Evolutionary conservation across 2,888 invertebrate species (phyloP).

Genomic region (Euclidia mi): DNA sequence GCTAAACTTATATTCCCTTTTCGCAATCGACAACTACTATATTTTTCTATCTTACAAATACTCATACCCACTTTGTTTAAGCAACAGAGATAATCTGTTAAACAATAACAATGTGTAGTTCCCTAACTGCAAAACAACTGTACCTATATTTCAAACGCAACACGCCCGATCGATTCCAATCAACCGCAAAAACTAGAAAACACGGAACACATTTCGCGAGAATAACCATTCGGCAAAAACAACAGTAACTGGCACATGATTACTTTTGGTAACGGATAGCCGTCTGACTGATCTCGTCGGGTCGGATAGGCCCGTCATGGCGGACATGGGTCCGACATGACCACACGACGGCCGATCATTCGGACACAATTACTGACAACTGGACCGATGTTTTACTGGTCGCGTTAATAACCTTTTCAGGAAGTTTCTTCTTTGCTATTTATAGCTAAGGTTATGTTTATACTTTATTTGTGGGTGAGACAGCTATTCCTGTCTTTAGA

Average conservation of each 20-base stretch:
- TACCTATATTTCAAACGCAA: too few species aligned
- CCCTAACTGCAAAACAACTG: too few species aligned
- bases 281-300: conserved; percentile 47
- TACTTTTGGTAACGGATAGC: conserved; percentile 44
- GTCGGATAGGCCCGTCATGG: conserved; percentile 37
- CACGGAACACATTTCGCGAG: neutral
- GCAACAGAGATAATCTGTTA: too few species aligned
- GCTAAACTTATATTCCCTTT: too few species aligned
- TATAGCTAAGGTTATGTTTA: too few species aligned
- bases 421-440: too few species aligned
- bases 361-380: conserved; percentile 42
- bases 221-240: conserved; percentile 3
- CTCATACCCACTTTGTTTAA: too few species aligned
- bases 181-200: neutral
- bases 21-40: too few species aligned
- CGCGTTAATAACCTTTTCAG: conserved; percentile 15
- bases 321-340: conserved; percentile 57
- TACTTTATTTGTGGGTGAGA: too few species aligned
- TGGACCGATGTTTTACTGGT: conserved; percentile 42
- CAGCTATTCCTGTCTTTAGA: too few species aligned
- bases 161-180: neutral
- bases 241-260: conserved; percentile 33
- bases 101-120: too few species aligned
- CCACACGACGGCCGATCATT: conserved; percentile 24
- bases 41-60: too few species aligned